Base-by-base conservation (phyloP, 2,888 invertebrate genomes). In the Stenchaetothrips biformis region DNA sequence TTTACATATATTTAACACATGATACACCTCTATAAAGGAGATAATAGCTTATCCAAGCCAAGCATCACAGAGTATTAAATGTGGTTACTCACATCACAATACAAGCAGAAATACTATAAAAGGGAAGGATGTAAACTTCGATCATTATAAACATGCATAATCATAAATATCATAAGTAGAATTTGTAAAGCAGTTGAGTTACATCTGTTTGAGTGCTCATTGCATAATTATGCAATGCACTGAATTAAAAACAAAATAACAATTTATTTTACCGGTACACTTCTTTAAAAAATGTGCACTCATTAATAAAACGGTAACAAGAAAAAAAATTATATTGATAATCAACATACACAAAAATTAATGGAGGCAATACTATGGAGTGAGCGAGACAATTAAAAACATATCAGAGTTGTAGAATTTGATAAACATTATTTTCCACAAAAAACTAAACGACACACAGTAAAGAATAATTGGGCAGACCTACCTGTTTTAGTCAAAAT, bases 51-150 rank as follows among this genome's bases (percentile, higher is more conserved):
- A 25, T 21, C 67, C 25, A 74, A 74, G 67, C 67, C 21, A 74
- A 74, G 67, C 67, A 74, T 74, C 67, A 74, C 67, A 74, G 67
- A 25, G 67, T 6, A 74, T 74, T 25, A 74, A 21, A 74, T 25
- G 25, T 25, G 25, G 67, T 9, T 25, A 74, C n/a, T 25, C 67
- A 74, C 21, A 74, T 25, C 53, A 53, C 53, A 53, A 9, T 18
- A 53, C 16, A 53, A 18, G 53, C 13, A 53, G 37, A 37, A 37
- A 37, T 37, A 37, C 37, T 4, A 37, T 37, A 37, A 1, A 53
- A 7, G 13, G 53, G 18, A 53, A 13, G 53, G 53, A 18, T 13
- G 53, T 13, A 18, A 53, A 18, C 18, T 53, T 53, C 8, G 16
- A 53, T 0, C 18, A 18, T 53, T 53, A 6, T 18, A 6, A 18